Conservation (phyloP, 2,113 vertebrate genomes). For the Poeciliopsis prolifica region DNA sequence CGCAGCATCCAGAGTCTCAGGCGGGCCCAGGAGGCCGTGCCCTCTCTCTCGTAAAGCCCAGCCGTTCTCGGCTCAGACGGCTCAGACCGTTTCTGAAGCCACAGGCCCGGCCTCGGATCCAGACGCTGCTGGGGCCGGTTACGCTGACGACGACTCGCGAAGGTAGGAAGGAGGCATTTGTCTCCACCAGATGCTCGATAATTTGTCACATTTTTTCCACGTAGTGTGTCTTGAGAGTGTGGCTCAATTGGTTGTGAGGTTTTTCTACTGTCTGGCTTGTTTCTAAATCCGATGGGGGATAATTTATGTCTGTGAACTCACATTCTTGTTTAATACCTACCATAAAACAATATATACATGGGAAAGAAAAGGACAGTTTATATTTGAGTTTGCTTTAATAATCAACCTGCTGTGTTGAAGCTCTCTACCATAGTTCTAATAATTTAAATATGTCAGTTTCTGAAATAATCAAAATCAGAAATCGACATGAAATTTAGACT, state of each 20-base stretch:
- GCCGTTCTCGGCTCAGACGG: conserved; percentile 44
- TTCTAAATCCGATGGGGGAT: too few species aligned
- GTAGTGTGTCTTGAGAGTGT: not conserved
- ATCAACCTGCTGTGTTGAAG: too few species aligned
- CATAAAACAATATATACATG: too few species aligned
- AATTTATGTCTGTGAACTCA: too few species aligned
- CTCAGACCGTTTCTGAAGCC: conserved; percentile 61
- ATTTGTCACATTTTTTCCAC: not conserved
- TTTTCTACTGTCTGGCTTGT: not conserved
- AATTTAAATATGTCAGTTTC: too few species aligned
- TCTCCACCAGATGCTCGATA: too few species aligned
- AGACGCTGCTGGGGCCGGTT: conserved; percentile 6
- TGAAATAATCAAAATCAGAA: too few species aligned
- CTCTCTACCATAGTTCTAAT: too few species aligned
- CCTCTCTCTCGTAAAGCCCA: conserved; percentile 52
- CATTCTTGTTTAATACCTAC: too few species aligned
- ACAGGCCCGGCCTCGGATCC: not conserved
- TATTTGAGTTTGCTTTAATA: too few species aligned
- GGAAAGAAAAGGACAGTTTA: too few species aligned
- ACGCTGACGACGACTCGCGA: conserved; percentile 3
- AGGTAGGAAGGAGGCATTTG: conserved; percentile 32
- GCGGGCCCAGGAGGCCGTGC: conserved; percentile 63
- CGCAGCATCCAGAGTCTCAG: conserved; percentile 27
- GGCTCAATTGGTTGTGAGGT: not conserved
- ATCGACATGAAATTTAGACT: too few species aligned